These are phyloP conservation scores for Egretta garzetta DNA, from an alignment of 2,113 vertebrate genomes.

Conservation along the genomic window DNA sequence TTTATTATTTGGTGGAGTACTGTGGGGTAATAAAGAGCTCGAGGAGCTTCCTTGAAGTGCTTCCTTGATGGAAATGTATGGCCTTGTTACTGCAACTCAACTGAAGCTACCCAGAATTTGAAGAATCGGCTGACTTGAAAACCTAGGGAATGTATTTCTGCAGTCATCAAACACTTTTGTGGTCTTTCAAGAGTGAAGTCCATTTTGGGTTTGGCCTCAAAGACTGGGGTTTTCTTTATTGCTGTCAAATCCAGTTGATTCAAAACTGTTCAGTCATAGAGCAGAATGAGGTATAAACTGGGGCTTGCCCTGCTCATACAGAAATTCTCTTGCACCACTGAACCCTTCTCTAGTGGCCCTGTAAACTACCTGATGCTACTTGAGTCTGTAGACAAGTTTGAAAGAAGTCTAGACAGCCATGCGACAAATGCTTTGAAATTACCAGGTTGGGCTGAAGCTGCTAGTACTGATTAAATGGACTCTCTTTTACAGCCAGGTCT, in stretches of 20 bases:
- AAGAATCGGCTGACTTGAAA: background rate
- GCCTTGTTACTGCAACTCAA: background rate
- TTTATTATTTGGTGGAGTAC: background rate
- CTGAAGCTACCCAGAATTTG: background rate
- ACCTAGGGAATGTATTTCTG: background rate
- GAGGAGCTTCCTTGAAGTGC: background rate
- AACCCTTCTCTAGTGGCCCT: background rate
- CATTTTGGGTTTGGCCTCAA: background rate
- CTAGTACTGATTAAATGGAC: background rate
- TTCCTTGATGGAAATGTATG: background rate
- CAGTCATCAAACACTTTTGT: background rate
- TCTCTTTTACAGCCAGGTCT: background rate
- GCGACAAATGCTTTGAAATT: background rate
- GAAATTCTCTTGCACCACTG: background rate
- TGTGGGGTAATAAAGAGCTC: background rate
- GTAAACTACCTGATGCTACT: background rate
- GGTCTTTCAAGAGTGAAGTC: background rate
- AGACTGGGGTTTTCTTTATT: background rate
- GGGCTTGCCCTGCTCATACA: fast-evolving
- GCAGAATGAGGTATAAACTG: background rate
- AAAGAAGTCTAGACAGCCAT: background rate
- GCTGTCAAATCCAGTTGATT: background rate
- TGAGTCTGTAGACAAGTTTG: background rate
- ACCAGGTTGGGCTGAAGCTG: background rate
- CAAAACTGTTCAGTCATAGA: background rate